Percentiles rank a stretch among this genome's conserved stretches.
Conservation (phyloP, 2,888 invertebrate species). For the Nudaria mundana region DNA sequence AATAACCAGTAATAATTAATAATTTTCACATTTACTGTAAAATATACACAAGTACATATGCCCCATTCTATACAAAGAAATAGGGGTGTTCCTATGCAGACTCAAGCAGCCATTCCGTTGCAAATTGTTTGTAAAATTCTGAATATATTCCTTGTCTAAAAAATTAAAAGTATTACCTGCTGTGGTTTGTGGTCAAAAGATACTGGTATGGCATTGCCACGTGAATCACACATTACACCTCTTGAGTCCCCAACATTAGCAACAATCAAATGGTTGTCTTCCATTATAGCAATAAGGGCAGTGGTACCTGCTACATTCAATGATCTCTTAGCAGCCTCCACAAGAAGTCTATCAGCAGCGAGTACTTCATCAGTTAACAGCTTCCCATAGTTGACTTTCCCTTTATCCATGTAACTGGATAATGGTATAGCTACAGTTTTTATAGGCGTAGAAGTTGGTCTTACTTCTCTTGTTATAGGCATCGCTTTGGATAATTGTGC, state of each 20-base stretch:
- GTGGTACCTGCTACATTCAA: conserved; percentile 93
- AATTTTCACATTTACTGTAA: too few relatives aligned
- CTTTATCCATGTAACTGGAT: conserved; percentile 86
- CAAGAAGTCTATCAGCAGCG: conserved; percentile 89
- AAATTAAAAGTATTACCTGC: conserved; percentile 84
- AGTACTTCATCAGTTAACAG: conserved; percentile 93
- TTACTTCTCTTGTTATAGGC: conserved; percentile 82
- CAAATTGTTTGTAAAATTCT: background rate
- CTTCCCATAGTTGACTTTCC: conserved; percentile 90
- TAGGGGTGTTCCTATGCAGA: too few relatives aligned
- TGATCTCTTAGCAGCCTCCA: conserved; percentile 91
- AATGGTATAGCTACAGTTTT: conserved; percentile 74
- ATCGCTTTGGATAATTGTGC: conserved; percentile 83
- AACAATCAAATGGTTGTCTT: conserved; percentile 90
- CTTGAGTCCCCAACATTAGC: conserved; percentile 98
- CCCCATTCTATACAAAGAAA: too few relatives aligned
- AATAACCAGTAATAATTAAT: too few relatives aligned
- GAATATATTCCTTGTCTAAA: background rate
- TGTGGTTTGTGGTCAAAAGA: conserved; percentile 99
- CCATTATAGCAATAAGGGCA: conserved; percentile 93
- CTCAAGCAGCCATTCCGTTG: too few relatives aligned
- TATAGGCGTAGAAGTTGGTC: conserved; percentile 67
- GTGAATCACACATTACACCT: conserved; percentile 96
- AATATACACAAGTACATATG: too few relatives aligned
- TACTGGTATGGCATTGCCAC: conserved; percentile 93